phyloP scores from a whole-genome alignment of 2,888 invertebrate species.

The Blera fallax region DNA sequence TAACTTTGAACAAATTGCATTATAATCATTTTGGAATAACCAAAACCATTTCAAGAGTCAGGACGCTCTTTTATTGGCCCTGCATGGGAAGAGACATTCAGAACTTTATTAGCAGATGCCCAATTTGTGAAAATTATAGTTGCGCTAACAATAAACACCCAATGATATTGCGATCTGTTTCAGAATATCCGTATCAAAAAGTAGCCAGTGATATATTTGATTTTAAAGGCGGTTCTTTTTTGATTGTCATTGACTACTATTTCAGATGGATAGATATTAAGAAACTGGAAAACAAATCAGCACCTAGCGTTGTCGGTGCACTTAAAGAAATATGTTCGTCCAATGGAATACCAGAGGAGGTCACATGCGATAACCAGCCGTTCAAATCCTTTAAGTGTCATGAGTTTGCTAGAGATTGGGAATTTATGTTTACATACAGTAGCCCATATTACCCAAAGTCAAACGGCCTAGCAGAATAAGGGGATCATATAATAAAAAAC shows the following conservation, averaged over 20 bases:
- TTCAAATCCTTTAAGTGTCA: constrained; percentile 23
- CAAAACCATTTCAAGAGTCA: constrained; percentile 13
- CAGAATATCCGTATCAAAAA: constrained; percentile 19
- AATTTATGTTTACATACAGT: constrained; percentile 6
- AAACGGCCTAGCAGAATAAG: constrained; percentile 27
- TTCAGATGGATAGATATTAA: constrained; percentile 17
- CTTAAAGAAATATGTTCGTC: constrained; percentile 17
- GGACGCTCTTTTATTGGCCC: constrained; percentile 4
- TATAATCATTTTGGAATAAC: constrained; percentile 33
- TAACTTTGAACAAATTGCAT: not conserved
- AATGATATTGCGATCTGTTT: not conserved
- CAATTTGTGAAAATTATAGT: not conserved
- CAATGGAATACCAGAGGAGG: constrained; percentile 34
- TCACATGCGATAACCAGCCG: too few relatives aligned
- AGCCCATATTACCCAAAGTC: constrained; percentile 34
- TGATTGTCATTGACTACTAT: constrained; percentile 17
- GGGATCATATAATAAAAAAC: constrained; percentile 21
- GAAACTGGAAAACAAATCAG: not conserved
- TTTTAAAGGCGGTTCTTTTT: not conserved
- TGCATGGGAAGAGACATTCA: not conserved
- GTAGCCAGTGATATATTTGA: constrained; percentile 30
- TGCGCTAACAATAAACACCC: not conserved
- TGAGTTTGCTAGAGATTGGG: constrained; percentile 20
- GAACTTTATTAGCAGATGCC: not conserved
- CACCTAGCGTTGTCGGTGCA: not conserved